These are phyloP conservation scores for Danaus plexippus DNA, from an alignment of 1,140 invertebrate genomes.

Conservation along the genomic window DNA sequence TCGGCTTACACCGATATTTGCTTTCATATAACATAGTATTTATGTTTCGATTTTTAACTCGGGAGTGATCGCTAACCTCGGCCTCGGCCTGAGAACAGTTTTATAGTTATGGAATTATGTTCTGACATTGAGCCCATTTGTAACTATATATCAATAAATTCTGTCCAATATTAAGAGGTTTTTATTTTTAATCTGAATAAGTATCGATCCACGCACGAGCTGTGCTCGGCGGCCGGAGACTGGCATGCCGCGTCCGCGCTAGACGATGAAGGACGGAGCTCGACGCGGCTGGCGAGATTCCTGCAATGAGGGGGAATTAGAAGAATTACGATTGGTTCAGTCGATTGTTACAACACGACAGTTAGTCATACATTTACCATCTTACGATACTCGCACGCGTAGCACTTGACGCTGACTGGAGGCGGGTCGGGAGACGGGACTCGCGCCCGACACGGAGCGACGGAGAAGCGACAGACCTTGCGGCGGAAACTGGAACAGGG, in stretches of 20 bases:
- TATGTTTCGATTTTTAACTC: slow-evolving; percentile 64
- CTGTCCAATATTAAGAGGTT: slow-evolving; percentile 51
- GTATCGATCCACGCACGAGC: too few species aligned
- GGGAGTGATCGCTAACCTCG: slow-evolving; percentile 18
- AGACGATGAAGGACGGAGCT: too few species aligned
- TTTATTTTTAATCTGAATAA: slow-evolving; percentile 9
- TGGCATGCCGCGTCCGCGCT: too few species aligned
- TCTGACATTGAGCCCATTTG: slow-evolving; percentile 54
- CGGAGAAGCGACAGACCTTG: slow-evolving; percentile 50
- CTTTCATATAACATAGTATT: slow-evolving; percentile 68
- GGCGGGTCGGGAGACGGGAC: slow-evolving; percentile 3
- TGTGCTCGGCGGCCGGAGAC: too few species aligned
- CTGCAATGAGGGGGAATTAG: too few species aligned
- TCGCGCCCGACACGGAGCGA: slow-evolving; percentile 13
- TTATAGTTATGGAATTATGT: slow-evolving; percentile 40
- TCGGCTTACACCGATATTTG: slow-evolving; percentile 45
- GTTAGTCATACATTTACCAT: slow-evolving; percentile 23
- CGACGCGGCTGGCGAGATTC: too few species aligned
- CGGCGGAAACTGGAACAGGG: slow-evolving; percentile 41
- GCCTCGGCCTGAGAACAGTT: slow-evolving; percentile 10
- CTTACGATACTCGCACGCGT: slow-evolving; percentile 44
- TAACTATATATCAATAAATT: slow-evolving; percentile 66
- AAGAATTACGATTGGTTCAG: too few species aligned
- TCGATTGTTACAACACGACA: neutral
- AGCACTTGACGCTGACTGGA: slow-evolving; percentile 42